Base-by-base conservation (phyloP, 53 echinoderm and acorn worm genomes). In the Luidia sarsii region DNA sequence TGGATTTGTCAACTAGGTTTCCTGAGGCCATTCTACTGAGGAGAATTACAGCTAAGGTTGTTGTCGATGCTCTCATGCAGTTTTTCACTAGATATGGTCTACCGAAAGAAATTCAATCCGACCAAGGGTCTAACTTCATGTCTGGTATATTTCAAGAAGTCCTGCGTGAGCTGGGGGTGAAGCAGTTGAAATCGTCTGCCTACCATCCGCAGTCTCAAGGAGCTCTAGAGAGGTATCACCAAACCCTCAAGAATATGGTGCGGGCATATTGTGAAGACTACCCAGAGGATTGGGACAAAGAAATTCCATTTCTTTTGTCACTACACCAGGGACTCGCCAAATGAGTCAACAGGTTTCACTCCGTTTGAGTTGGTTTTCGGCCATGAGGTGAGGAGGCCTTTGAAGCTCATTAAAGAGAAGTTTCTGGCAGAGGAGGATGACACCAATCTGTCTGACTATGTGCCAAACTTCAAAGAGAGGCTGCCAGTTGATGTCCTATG, bases 311-410 rank as follows among this genome's bases (percentile, higher is more conserved):
- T 89, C 20, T n/a, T 92, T 3, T 30, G 89, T 16, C 89, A 89
- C 86, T 89, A 86, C 9, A 67, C 64, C 7, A 65, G 89, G 23
- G 89, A 89, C 22, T 4, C 80, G 0, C 70, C 79, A 1, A 57
- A 75, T 35, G 89, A 89, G 45, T 53, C 66, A 8, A 33, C 66
- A 1, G 92, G 88, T 1, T 92, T 85, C 45, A 92, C 82, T 27
- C 87, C 91, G 6, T 90, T 90, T 70, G 82, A 90, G 39, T 50
- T 88, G 1, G 88, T 92, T 50, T 88, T 85, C 28, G 92, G 82
- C 3, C 83, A 88, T 20, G 22, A 22, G 2, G 84, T 84, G 14
- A 55, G 84, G n/a, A 85, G 85, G 25, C 93, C 93, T 1, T 39
- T 86, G 18, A 79, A 86, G 65, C 35, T 72, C 50, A 33, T 72